phyloP scores from a whole-genome alignment of 2,113 vertebrate genomes.

The Anguilla japonica region DNA sequence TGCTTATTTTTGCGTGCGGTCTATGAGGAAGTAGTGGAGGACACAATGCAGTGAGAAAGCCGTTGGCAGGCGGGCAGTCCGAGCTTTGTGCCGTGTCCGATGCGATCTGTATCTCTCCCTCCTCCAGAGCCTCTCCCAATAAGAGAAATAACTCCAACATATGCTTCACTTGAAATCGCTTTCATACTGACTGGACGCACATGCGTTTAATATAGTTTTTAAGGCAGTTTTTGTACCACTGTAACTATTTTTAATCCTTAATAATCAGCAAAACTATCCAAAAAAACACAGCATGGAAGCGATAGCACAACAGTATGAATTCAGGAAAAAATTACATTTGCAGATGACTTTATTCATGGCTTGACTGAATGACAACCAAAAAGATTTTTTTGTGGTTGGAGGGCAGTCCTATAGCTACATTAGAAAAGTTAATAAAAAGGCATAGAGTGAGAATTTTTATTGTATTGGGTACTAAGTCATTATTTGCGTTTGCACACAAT shows the following conservation, averaged over 20 bases:
- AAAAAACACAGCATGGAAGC: not conserved
- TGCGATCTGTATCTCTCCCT: not conserved
- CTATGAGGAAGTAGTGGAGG: too few species aligned
- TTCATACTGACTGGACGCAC: too few species aligned
- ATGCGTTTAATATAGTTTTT: too few species aligned
- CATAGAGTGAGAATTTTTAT: slow-evolving; percentile 38
- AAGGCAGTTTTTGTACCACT: too few species aligned
- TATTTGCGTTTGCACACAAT: slow-evolving; percentile 43
- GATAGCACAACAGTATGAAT: not conserved
- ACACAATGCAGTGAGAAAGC: too few species aligned
- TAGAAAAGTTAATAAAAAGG: slow-evolving; percentile 37
- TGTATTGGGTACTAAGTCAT: slow-evolving; percentile 48
- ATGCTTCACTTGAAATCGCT: not conserved
- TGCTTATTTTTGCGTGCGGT: too few species aligned
- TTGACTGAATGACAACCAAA: slow-evolving; percentile 23
- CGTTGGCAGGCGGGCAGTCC: not conserved
- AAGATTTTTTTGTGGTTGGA: slow-evolving; percentile 30
- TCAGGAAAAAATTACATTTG: not conserved
- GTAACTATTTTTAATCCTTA: too few species aligned
- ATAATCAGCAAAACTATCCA: too few species aligned
- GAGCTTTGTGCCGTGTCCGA: not conserved
- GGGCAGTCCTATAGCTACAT: slow-evolving; percentile 36
- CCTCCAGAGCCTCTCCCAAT: not conserved
- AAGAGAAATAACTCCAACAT: not conserved
- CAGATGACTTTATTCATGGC: slow-evolving; percentile 26